A percentile compares a stretch with the other conserved stretches of the same genome.
phyloP scores from a whole-genome alignment of 1,140 invertebrate species.

The Dryas iulia region DNA sequence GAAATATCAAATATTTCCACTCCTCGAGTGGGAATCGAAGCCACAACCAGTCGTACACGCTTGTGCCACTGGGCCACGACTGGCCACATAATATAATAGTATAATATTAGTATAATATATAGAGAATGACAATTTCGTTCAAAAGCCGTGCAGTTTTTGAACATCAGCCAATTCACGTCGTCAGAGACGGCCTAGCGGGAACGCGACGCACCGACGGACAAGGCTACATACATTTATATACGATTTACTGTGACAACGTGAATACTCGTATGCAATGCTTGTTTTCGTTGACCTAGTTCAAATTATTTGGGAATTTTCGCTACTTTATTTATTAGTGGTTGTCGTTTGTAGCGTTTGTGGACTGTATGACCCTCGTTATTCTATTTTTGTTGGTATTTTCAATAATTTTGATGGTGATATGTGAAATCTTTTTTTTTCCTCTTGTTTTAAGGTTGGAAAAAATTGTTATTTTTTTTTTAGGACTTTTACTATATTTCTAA shows the following conservation, averaged over 20 bases:
- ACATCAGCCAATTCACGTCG: constrained; percentile 17
- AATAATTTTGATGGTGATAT: too few relatives aligned
- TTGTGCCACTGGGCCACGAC: too few relatives aligned
- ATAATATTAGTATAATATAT: background rate
- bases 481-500: too few relatives aligned
- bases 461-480: too few relatives aligned
- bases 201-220: background rate
- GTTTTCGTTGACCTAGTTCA: constrained; percentile 6
- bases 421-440: too few relatives aligned
- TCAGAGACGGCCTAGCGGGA: constrained; percentile 24
- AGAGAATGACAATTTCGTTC: background rate
- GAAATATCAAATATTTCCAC: too few relatives aligned
- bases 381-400: too few relatives aligned
- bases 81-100: background rate
- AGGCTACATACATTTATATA: constrained; percentile 16
- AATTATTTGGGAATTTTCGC: background rate
- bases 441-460: too few relatives aligned
- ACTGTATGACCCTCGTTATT: too few relatives aligned
- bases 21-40: too few relatives aligned
- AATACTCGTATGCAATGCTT: background rate
- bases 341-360: too few relatives aligned
- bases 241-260: constrained; percentile 21
- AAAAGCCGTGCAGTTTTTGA: constrained; percentile 4
- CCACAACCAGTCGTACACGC: too few relatives aligned
- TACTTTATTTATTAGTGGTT: background rate